These are phyloP conservation scores for Dendrocincla tyrannina DNA, from an alignment of 2,797 vertebrate species.

Conservation along the genomic window DNA sequence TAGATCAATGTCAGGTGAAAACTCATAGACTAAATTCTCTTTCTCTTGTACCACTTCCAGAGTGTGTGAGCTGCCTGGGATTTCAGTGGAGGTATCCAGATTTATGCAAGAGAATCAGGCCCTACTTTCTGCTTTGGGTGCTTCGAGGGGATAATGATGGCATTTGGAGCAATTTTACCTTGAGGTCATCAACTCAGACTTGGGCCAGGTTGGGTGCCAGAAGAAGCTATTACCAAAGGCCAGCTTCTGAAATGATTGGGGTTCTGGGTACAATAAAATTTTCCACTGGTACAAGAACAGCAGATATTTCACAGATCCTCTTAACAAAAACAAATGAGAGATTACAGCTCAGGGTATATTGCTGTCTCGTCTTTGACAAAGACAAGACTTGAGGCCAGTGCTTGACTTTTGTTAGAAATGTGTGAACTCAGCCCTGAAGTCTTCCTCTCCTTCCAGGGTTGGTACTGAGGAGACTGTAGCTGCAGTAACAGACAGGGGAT, in stretches of 20 bases:
- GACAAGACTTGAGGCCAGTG: not conserved
- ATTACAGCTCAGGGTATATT: not conserved
- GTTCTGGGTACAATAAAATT: rapidly evolving
- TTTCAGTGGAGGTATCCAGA: not conserved
- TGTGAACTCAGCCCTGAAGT: not conserved
- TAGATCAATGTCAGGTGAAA: conserved; percentile 17
- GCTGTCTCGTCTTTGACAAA: not conserved
- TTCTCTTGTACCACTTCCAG: not conserved
- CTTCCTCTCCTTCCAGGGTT: not conserved
- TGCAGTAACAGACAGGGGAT: not conserved
- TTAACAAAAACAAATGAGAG: not conserved
- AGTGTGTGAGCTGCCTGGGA: not conserved
- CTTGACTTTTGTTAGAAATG: not conserved
- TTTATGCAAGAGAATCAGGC: not conserved
- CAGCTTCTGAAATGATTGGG: not conserved
- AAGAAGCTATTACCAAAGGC: not conserved
- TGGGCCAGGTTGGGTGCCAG: not conserved
- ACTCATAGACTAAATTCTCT: not conserved
- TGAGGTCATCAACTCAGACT: not conserved
- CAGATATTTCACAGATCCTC: not conserved
- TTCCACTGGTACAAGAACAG: not conserved
- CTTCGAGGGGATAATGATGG: not conserved
- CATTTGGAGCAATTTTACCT: not conserved
- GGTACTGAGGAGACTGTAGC: not conserved
- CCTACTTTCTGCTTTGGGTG: not conserved